These are phyloP conservation scores for Diaprepes abbreviatus DNA, from an alignment of 2,888 invertebrate genomes.

Conservation along the genomic window DNA sequence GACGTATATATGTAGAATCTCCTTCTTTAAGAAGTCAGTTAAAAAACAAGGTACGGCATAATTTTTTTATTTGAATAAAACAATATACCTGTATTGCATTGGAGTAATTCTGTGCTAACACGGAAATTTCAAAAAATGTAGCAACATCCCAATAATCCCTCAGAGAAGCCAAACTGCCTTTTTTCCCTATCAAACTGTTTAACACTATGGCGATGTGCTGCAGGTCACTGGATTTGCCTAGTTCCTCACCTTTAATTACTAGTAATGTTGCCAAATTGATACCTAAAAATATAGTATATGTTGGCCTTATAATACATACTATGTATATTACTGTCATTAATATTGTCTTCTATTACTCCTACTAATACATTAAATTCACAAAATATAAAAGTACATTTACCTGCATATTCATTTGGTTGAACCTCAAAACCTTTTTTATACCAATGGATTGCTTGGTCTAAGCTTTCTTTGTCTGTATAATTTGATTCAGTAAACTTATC, in stretches of 20 bases:
- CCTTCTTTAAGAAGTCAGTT: no score
- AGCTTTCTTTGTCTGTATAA: conserved; percentile 88
- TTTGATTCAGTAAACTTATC: conserved; percentile 97
- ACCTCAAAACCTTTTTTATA: conserved; percentile 97
- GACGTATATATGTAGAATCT: no score
- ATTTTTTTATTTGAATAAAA: no score
- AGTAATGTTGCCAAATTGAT: conserved; percentile 97
- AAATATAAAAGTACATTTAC: conserved; percentile 52
- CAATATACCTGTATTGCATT: conserved; percentile 91
- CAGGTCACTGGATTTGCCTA: conserved; percentile 90
- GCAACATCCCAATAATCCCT: conserved; percentile 99
- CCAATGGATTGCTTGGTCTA: conserved; percentile 96
- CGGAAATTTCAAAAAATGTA: conserved; percentile 98
- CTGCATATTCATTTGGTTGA: conserved; percentile 99
- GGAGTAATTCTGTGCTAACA: conserved; percentile 95
- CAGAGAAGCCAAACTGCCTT: conserved; percentile 92
- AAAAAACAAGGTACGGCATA: no score
- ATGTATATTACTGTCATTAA: no score
- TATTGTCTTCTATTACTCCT: no score
- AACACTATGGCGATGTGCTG: conserved; percentile 95
- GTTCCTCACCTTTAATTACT: conserved; percentile 96
- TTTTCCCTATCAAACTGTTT: conserved; percentile 97
- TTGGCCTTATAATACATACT: no score
- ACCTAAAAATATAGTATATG: conserved; percentile 67
- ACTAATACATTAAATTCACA: background rate